Evolutionary conservation across 2,113 vertebrate genomes (phyloP).

Genomic region (Sinocyclocheilus anshuiensis): DNA sequence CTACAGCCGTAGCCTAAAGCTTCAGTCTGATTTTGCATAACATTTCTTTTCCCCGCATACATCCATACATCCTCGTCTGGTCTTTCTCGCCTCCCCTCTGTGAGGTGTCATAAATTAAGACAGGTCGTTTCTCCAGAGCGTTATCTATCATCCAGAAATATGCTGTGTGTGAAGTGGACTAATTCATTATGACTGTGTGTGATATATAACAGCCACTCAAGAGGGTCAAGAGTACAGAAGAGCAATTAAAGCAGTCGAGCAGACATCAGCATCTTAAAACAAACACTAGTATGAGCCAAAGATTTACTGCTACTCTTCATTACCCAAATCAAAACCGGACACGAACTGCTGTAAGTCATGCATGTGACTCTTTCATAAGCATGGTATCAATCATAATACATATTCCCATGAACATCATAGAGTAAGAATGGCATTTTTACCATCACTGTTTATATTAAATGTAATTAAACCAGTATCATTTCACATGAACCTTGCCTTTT

Average conservation of each 20-base stretch:
- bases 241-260: constrained; percentile 41
- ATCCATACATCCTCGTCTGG: neutral
- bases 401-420: constrained; percentile 27
- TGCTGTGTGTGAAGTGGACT: constrained; percentile 35
- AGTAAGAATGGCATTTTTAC: neutral
- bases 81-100: neutral
- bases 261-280: constrained; percentile 39
- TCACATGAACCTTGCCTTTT: neutral
- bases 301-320: constrained; percentile 40
- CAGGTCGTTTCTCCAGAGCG: constrained; percentile 29
- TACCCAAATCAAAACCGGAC: constrained; percentile 35
- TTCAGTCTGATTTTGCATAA: neutral
- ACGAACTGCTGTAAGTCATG: constrained; percentile 30
- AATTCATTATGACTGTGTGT: constrained; percentile 39
- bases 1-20: neutral
- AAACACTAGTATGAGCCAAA: constrained; percentile 38
- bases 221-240: constrained; percentile 34
- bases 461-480: neutral
- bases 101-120: constrained; percentile 17
- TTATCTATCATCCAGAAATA: constrained; percentile 45
- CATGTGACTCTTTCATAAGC: constrained; percentile 32
- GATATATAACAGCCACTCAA: constrained; percentile 41
- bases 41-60: neutral
- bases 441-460: neutral
- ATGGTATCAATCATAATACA: constrained; percentile 32